Evolutionary conservation across 2,888 invertebrate genomes (phyloP).

Genomic region (Tenthredo scrophulariae): DNA sequence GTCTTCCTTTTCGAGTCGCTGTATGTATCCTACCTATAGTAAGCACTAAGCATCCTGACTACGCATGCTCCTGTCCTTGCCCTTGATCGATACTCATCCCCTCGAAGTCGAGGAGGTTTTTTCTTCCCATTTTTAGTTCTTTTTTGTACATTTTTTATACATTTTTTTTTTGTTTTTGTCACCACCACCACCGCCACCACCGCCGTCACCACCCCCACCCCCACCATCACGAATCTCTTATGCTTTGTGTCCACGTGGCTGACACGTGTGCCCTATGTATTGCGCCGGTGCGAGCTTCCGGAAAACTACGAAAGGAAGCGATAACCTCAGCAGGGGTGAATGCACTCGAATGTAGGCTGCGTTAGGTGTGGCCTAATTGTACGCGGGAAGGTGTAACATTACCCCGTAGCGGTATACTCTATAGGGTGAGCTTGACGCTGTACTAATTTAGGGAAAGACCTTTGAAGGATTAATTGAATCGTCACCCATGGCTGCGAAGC

Average conservation of each 20-base stretch:
- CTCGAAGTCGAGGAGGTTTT: conserved; percentile 60
- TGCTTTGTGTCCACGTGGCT: conserved; percentile 67
- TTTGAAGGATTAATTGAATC: conserved; percentile 37
- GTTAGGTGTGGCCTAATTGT: conserved; percentile 71
- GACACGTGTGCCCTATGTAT: conserved; percentile 66
- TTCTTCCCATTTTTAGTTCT: neutral
- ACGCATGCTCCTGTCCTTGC: conserved; percentile 73
- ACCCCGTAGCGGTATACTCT: neutral
- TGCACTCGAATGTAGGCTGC: conserved; percentile 63
- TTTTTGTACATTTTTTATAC: neutral
- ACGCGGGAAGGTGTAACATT: conserved; percentile 42
- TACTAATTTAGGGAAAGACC: conserved; percentile 30
- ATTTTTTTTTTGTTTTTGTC: neutral
- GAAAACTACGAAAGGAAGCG: conserved; percentile 61
- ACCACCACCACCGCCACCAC: neutral
- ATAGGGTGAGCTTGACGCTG: neutral
- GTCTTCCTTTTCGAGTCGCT: conserved; percentile 12
- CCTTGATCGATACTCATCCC: conserved; percentile 76
- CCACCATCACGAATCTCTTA: conserved; percentile 6
- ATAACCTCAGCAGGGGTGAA: conserved; percentile 63
- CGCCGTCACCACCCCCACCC: no score
- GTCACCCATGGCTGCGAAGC: neutral
- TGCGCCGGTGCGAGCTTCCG: conserved; percentile 67
- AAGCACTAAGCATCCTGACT: conserved; percentile 52
- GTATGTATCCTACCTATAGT: conserved; percentile 13